Evolutionary conservation across 2,113 vertebrate species (phyloP).

Genomic region (Dasyprocta punctata): DNA sequence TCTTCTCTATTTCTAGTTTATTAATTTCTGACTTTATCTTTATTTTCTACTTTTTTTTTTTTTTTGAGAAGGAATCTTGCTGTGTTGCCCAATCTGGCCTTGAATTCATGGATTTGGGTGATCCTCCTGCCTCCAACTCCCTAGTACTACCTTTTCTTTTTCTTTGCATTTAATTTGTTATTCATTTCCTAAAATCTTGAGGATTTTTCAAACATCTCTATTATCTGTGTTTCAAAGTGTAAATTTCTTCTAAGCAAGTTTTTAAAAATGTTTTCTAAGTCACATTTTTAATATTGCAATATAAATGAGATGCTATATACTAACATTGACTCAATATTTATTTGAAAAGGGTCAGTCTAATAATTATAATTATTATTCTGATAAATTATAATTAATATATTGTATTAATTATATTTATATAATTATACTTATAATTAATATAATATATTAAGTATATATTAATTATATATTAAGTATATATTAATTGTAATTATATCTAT

Average conservation of each 20-base stretch:
- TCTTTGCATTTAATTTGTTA: not conserved
- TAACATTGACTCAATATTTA: conserved; percentile 16
- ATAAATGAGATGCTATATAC: not conserved
- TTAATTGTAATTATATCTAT: too few species aligned
- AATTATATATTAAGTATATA: too few species aligned
- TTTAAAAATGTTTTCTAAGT: too few species aligned
- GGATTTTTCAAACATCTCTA: not conserved
- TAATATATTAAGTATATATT: too few species aligned
- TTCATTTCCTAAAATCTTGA: not conserved
- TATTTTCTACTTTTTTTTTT: not conserved
- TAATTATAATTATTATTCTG: too few species aligned
- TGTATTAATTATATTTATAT: too few species aligned
- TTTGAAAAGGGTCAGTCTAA: not conserved
- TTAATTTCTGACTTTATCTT: not conserved
- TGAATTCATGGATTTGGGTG: not conserved
- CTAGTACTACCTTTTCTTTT: not conserved
- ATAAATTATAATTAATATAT: too few species aligned
- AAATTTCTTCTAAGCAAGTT: not conserved
- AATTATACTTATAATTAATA: too few species aligned
- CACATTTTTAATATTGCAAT: conserved; percentile 5
- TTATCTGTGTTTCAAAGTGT: not conserved
- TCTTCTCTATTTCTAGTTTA: not conserved
- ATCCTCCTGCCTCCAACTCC: not conserved
- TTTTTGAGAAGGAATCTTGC: not conserved
- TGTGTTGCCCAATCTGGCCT: not conserved